Conservation (phyloP, 2,113 vertebrate species). For the Myrmophylax atrothorax region DNA sequence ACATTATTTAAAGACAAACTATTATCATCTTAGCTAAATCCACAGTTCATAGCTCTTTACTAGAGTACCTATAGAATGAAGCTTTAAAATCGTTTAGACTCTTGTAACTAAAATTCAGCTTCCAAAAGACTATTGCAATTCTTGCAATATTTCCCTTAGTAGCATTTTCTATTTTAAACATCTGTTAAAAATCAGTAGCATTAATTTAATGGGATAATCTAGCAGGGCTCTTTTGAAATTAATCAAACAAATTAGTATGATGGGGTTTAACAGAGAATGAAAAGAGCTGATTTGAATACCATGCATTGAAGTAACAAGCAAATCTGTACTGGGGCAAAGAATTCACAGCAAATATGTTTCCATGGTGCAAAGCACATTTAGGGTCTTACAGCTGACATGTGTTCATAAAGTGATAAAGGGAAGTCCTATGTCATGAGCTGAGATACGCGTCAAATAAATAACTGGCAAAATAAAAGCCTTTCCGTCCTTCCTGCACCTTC, state of each 20-base stretch:
- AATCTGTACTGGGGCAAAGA: not conserved
- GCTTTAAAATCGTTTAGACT: not conserved
- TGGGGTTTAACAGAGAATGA: slow-evolving; percentile 36
- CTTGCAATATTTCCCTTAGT: not conserved
- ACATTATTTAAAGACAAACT: slow-evolving; percentile 9
- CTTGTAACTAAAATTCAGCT: slow-evolving; percentile 23
- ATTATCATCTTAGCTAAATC: not conserved
- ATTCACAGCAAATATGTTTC: not conserved
- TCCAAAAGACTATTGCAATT: slow-evolving; percentile 1
- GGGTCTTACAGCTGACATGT: not conserved
- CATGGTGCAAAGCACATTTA: not conserved
- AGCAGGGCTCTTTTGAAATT: slow-evolving; percentile 41
- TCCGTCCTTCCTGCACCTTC: not conserved
- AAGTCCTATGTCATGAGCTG: not conserved
- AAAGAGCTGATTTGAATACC: slow-evolving; percentile 8
- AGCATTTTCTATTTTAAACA: slow-evolving; percentile 46
- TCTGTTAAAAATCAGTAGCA: slow-evolving; percentile 58
- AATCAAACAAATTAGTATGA: slow-evolving; percentile 67
- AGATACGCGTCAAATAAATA: not conserved
- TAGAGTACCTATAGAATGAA: not conserved
- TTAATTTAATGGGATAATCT: slow-evolving; percentile 57
- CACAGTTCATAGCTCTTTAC: not conserved
- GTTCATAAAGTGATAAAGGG: not conserved
- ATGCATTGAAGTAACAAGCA: not conserved
- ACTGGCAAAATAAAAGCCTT: slow-evolving; percentile 19